Evolutionary conservation across 2,888 invertebrate genomes (phyloP).

Genomic region (Leucophora obtusa): DNA sequence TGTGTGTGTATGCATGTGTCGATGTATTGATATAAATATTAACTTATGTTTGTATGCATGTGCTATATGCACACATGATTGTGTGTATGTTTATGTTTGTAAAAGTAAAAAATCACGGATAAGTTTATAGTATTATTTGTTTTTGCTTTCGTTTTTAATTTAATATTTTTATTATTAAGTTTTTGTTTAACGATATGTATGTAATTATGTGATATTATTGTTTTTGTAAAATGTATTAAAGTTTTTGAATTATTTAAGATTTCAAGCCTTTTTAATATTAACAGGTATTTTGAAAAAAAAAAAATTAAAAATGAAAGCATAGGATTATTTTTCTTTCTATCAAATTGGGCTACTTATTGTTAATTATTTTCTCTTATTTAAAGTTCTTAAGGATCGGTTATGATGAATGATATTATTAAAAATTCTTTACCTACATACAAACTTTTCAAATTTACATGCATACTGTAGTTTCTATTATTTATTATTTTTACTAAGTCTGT

Average conservation of each 20-base stretch:
- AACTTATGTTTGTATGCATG: neutral
- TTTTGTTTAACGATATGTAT: neutral
- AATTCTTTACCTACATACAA: neutral
- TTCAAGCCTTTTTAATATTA: neutral
- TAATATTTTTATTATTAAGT: neutral
- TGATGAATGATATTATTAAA: neutral
- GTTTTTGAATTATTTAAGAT: no score
- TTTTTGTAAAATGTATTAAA: slow-evolving; percentile 1
- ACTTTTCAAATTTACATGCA: neutral
- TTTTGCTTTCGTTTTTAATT: neutral
- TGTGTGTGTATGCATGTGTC: neutral
- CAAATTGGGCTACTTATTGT: slow-evolving; percentile 40
- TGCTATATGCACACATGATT: neutral
- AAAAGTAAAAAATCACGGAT: neutral
- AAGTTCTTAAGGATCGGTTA: slow-evolving; percentile 2
- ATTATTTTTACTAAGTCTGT: neutral
- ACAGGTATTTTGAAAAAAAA: neutral
- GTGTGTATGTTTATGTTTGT: neutral
- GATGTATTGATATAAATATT: neutral
- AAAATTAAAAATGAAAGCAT: neutral
- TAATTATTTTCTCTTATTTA: slow-evolving; percentile 3
- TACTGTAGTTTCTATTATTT: neutral
- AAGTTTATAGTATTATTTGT: no score
- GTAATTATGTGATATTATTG: slow-evolving; percentile 2
- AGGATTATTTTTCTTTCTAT: neutral